Evolutionary conservation across 1,140 invertebrate genomes (phyloP), one percentile per base, ranked within the genome.

Genomic region (Anoplolepis gracilipes): DNA sequence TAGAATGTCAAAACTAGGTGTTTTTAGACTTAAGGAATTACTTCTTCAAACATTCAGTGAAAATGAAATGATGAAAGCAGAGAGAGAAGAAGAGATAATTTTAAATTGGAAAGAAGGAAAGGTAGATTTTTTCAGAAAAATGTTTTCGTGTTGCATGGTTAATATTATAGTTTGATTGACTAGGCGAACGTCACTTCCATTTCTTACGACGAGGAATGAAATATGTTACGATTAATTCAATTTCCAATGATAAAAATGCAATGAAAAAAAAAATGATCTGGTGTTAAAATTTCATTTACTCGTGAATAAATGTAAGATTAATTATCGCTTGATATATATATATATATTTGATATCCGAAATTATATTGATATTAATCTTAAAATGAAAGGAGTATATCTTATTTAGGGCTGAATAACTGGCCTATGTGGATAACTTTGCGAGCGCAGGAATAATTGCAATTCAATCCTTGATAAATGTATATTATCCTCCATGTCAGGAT

Each of bases 1-100:
- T 53, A 79, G 19, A 79, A 33, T 67, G 13, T 69, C 33, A 79
- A 33, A 53, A 53, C 33, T 79, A 79, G 62, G 0, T 79, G 16
- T 79, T 49, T 67, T 49, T 53, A 39, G 19, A 69, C 25, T 67
- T 78, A 67, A 25, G 11, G 1, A 78, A 39, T 13, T 55, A 19
- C 39, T 53, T 53, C n/a, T n/a, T n/a, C n/a, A 79, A 3, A 69
- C 13, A 16, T 57, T 55, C 10, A 33, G 25, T 59, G n/a, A 67
- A 79, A 79, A 16, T 2, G 13, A 22, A 64, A 8, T 28, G 42
- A 33, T 0, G 19, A 10, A 65, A 36, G 5, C 22, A 1, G 4
- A 0, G 30, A 69, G 2, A 22, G 28, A 30, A 42, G 36, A 62
- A 53, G 7, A 22, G 19, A 73, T 73, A 59, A 11, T 28, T 75